Base-by-base conservation (phyloP, 2,888 invertebrate genomes). In the Idaea straminata region DNA sequence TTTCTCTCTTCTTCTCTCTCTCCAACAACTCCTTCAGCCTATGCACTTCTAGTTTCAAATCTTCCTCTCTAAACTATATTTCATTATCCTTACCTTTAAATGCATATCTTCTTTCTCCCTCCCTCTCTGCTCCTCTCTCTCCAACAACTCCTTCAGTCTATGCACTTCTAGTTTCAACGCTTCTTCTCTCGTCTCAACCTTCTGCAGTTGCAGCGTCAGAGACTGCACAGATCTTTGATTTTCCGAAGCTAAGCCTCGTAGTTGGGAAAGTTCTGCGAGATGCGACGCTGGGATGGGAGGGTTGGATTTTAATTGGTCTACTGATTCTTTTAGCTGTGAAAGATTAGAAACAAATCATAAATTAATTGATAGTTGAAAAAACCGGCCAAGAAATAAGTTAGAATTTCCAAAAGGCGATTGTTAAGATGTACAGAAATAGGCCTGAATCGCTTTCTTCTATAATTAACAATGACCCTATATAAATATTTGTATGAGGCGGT, bases 141-240 rank as follows among this genome's bases (percentile, higher is more conserved):
- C 93, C 68, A 94, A 74, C 57, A 93, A 77, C 6, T 91, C 89
- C 71, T 91, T 90, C 63, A 94, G 80, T 15, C 92, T 78, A 59
- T 92, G 87, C 0, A 86, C 82, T 60, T 92, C 92, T 0, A 91
- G 74, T 65, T 91, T 89, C 58, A 93, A 71, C 0, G 92, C 91
- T 61, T 93, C 93, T 69, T 95, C 95, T 7, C 91, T 84, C 0
- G 91, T 89, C 76, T 92, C 91, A 60, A 87, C 85, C 10, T 78
- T 74, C 69, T 92, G 94, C 62, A 95, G 89, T 75, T 95, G 94
- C 1, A 89, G 74, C 0, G 87, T 88, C 59, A 95, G 88, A 0
- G 92, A 85, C 71, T 94, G 91, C 4, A 95, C 87, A 0, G 93
- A 88, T 1, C 91, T 88, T 77, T 95, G 94, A 73, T 95, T 95